phyloP scores from a whole-genome alignment of 92 coral and sea anemone genomes.

The Porites cylindrica region DNA sequence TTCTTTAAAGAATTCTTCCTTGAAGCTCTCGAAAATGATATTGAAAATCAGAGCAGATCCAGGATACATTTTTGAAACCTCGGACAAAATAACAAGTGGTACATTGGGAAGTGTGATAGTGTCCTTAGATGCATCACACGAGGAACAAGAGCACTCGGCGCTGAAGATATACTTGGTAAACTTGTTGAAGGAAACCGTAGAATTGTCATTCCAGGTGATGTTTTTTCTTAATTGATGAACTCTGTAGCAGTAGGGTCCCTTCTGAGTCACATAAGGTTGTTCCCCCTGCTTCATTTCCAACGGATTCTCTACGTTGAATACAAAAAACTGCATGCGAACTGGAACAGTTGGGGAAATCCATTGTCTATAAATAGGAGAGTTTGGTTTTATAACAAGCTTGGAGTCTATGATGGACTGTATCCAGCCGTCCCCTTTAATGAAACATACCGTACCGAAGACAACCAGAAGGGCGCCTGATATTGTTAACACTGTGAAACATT shows the following conservation, averaged over 20 bases:
- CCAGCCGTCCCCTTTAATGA: conserved; percentile 40
- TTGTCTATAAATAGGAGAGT: conserved; percentile 60
- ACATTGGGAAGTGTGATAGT: conserved; percentile 68
- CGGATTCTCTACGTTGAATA: conserved; percentile 79
- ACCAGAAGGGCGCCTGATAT: conserved; percentile 23
- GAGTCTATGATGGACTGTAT: conserved; percentile 63
- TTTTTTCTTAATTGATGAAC: conserved; percentile 67
- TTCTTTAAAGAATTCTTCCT: conserved; percentile 74
- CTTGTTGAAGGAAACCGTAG: conserved; percentile 76
- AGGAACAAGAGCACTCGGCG: conserved; percentile 61
- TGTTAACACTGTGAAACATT: neutral
- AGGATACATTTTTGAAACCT: conserved; percentile 69
- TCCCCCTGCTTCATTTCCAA: conserved; percentile 70
- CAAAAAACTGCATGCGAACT: conserved; percentile 68
- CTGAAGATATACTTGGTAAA: conserved; percentile 70
- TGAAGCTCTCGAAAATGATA: conserved; percentile 50
- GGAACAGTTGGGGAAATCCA: conserved; percentile 85
- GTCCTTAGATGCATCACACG: conserved; percentile 70
- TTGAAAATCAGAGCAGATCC: conserved; percentile 41
- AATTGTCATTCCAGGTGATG: conserved; percentile 63
- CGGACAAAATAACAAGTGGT: conserved; percentile 78
- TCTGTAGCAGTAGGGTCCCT: conserved; percentile 84
- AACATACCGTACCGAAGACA: conserved; percentile 57
- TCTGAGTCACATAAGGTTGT: conserved; percentile 70
- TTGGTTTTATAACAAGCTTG: conserved; percentile 67